Evolutionary conservation across 2,888 invertebrate genomes (phyloP).

Genomic region (Bombylius discolor): DNA sequence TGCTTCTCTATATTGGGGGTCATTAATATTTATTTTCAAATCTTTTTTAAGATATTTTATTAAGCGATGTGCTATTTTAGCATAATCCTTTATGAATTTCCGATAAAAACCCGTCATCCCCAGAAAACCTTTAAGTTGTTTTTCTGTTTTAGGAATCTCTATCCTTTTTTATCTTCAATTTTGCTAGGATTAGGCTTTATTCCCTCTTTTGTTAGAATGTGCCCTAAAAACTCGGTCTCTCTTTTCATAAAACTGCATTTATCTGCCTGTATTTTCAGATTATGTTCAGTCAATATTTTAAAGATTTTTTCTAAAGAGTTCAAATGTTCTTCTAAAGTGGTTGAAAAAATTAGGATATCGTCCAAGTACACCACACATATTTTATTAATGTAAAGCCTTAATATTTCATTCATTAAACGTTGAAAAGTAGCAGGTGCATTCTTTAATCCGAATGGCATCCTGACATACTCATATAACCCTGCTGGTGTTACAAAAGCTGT

Average conservation of each 20-base stretch:
- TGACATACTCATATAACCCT: conserved; percentile 12
- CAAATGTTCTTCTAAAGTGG: conserved; percentile 11
- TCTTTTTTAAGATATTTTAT: conserved; percentile 13
- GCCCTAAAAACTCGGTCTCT: too few species aligned
- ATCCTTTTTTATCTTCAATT: conserved; percentile 6
- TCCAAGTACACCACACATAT: conserved; percentile 8
- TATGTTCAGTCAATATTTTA: conserved; percentile 7
- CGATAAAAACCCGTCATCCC: conserved; percentile 10
- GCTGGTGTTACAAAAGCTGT: conserved; percentile 11
- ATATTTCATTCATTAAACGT: conserved; percentile 8
- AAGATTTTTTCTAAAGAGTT: conserved; percentile 10
- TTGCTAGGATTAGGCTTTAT: conserved; percentile 12
- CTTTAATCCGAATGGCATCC: conserved; percentile 11
- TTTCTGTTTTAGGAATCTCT: conserved; percentile 9
- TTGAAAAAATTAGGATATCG: conserved; percentile 10
- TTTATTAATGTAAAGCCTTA: conserved; percentile 8
- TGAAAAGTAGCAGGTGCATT: conserved; percentile 11
- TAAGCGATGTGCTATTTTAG: conserved; percentile 11
- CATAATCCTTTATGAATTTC: conserved; percentile 9
- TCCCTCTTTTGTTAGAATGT: too few species aligned
- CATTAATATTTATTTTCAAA: conserved; percentile 8
- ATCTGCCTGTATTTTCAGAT: conserved; percentile 11
- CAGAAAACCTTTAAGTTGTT: conserved; percentile 5
- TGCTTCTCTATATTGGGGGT: conserved; percentile 11
- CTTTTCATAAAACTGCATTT: conserved; percentile 9